Evolutionary conservation across 2,888 invertebrate species (phyloP).

Genomic region (Epicampocera succincta): DNA sequence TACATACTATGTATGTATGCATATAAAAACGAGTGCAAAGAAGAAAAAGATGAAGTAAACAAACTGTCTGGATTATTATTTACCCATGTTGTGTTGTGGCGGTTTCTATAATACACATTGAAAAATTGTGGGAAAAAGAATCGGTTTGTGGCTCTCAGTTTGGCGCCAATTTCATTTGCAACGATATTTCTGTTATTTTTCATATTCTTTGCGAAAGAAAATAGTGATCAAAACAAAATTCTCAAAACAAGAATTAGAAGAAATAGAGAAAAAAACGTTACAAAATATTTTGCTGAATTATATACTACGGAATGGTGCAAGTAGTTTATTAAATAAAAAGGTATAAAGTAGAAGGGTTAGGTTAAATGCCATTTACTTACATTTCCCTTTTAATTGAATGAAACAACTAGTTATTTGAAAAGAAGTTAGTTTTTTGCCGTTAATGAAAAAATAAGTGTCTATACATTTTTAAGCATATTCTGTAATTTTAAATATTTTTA

Average conservation of each 20-base stretch:
- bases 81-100: neutral
- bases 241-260: slow-evolving; percentile 13
- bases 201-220: slow-evolving; percentile 29
- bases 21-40: neutral
- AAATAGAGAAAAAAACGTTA: neutral
- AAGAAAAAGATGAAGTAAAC: slow-evolving; percentile 12
- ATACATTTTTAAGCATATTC: no score
- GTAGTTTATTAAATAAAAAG: no score
- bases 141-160: neutral
- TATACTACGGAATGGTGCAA: no score
- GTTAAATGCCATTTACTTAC: no score
- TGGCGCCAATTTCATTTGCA: slow-evolving; percentile 41
- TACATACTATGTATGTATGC: neutral
- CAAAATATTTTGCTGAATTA: no score
- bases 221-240: slow-evolving; percentile 58
- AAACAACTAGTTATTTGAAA: no score
- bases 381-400: no score
- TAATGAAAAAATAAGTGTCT: no score
- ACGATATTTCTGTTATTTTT: neutral
- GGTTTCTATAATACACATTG: neutral
- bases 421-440: no score
- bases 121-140: slow-evolving; percentile 5
- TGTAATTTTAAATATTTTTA: no score
- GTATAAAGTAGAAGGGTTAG: no score
- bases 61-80: slow-evolving; percentile 6